A percentile compares a stretch with the other conserved stretches of the same genome.
Evolutionary conservation across 1,140 invertebrate species (phyloP).

Genomic region (Saccostrea cuccullata): DNA sequence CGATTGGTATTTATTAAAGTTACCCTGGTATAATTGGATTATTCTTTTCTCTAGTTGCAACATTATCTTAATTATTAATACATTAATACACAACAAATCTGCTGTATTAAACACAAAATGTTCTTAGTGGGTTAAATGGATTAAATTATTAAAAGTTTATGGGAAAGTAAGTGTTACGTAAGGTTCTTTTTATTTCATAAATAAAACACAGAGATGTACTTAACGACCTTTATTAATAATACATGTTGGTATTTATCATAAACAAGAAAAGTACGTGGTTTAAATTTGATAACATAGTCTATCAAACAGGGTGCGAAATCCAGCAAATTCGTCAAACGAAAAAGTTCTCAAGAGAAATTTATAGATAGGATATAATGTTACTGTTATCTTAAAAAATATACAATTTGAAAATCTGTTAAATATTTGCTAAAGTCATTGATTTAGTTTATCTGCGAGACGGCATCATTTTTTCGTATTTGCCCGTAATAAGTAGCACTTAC

Average conservation of each 20-base stretch:
- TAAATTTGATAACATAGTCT: background rate
- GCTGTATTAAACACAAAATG: background rate
- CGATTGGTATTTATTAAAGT: background rate
- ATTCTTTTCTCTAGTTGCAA: background rate
- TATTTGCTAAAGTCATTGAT: conserved; percentile 6
- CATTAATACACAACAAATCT: background rate
- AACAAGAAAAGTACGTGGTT: background rate
- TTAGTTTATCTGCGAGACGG: background rate
- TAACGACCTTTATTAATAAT: background rate
- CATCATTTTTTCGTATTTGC: background rate
- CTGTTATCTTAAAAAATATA: background rate
- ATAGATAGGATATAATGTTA: background rate
- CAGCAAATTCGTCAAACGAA: background rate
- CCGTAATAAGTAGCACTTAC: background rate
- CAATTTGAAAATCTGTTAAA: background rate
- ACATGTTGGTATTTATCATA: background rate
- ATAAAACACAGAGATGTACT: background rate
- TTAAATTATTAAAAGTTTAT: conserved; percentile 31
- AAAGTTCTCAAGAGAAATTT: background rate
- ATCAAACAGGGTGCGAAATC: background rate
- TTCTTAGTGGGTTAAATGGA: background rate
- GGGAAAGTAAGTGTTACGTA: background rate
- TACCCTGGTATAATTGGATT: background rate
- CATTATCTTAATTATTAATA: background rate
- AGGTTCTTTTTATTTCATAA: background rate